Evolutionary conservation across 2,797 vertebrate genomes (phyloP).

Genomic region (Falco concolor): DNA sequence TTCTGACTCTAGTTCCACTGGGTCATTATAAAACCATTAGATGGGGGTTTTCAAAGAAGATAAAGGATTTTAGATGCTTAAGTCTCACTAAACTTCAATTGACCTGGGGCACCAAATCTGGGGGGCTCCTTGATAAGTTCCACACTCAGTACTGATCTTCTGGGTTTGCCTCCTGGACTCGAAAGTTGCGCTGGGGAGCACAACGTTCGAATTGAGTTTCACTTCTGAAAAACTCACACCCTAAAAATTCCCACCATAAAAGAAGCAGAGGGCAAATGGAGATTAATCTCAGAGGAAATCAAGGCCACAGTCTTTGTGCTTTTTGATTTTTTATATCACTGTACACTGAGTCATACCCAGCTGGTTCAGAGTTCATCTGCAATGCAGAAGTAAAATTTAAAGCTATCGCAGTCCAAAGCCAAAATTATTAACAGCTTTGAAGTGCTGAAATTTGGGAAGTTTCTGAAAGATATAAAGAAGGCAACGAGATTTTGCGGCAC

Average conservation of each 20-base stretch:
- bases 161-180: neutral
- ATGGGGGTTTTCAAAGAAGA: neutral
- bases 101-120: neutral
- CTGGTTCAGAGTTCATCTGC: constrained; percentile 30
- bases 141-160: neutral
- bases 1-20: neutral
- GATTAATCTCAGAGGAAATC: constrained; percentile 11
- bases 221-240: neutral
- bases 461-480: neutral
- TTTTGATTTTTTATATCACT: neutral
- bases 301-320: neutral
- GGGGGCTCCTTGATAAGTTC: neutral
- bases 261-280: neutral
- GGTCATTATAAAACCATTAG: neutral
- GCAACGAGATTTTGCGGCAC: neutral
- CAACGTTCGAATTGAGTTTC: neutral
- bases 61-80: neutral
- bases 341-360: constrained; percentile 25
- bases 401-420: neutral
- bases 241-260: neutral
- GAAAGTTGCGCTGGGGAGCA: neutral
- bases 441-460: neutral
- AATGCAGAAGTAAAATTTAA: neutral
- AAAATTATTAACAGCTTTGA: neutral
- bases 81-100: neutral